phyloP scores from a whole-genome alignment of 2,888 invertebrate species.

The Furcula furcula region DNA sequence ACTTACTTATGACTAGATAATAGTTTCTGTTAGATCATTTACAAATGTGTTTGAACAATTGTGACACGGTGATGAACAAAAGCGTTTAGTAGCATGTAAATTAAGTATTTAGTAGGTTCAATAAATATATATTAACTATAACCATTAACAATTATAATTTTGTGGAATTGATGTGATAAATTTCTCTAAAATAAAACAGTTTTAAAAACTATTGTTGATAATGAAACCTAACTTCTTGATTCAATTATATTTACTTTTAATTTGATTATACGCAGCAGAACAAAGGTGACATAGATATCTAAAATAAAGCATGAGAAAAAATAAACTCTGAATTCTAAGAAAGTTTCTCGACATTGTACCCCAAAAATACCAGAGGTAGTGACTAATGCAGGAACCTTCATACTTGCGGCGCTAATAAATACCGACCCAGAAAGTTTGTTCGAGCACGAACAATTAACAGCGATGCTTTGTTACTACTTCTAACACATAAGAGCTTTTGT shows the following conservation, averaged over 20 bases:
- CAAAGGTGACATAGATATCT: too few relatives aligned
- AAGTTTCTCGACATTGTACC: slow-evolving; percentile 12
- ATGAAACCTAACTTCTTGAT: too few relatives aligned
- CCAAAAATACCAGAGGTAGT: slow-evolving; percentile 28
- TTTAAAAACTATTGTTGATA: too few relatives aligned
- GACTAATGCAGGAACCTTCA: slow-evolving; percentile 38
- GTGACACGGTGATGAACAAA: slow-evolving; percentile 35
- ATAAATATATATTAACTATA: slow-evolving; percentile 7
- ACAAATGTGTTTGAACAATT: slow-evolving; percentile 34
- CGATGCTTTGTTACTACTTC: slow-evolving; percentile 48
- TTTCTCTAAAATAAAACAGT: too few relatives aligned
- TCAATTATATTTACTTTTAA: too few relatives aligned
- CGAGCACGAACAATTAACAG: slow-evolving; percentile 57
- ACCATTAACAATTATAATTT: too few relatives aligned
- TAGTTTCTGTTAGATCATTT: slow-evolving; percentile 40
- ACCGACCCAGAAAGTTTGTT: slow-evolving; percentile 55
- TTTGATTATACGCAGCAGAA: too few relatives aligned
- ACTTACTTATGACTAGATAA: slow-evolving; percentile 44
- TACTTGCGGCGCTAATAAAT: slow-evolving; percentile 47
- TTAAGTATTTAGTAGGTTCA: slow-evolving; percentile 27
- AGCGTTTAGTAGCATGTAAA: slow-evolving; percentile 37
- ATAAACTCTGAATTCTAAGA: neutral
- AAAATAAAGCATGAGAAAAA: too few relatives aligned
- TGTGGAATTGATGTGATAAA: too few relatives aligned
- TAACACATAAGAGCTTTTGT: slow-evolving; percentile 45